A percentile compares a stretch with the other conserved stretches of the same genome.
Evolutionary conservation across 2,113 vertebrate genomes (phyloP).

Genomic region (Bubo scandiacus): DNA sequence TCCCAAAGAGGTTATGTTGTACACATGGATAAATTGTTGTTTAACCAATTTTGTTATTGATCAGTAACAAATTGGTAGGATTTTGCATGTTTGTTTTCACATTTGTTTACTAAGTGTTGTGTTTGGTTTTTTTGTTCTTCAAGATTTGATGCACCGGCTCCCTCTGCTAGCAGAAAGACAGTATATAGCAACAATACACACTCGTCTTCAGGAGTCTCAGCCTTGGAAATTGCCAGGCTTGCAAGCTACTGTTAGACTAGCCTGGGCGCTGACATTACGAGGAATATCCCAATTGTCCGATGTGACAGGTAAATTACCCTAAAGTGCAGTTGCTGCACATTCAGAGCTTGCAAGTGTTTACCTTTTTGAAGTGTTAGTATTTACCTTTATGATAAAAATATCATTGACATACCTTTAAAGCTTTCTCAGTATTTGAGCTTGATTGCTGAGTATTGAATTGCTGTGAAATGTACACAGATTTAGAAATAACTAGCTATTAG

Average conservation of each 20-base stretch:
- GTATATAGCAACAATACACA: conserved; percentile 91
- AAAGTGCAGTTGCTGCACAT: not conserved
- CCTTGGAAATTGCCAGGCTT: conserved; percentile 92
- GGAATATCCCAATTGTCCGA: conserved; percentile 93
- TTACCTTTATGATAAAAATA: not conserved
- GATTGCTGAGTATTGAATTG: not conserved
- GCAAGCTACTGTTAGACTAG: conserved; percentile 89
- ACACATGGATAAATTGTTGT: not conserved
- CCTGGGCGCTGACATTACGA: conserved; percentile 91
- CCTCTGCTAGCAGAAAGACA: conserved; percentile 89
- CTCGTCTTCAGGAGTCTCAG: conserved; percentile 86
- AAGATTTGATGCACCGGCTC: conserved; percentile 89
- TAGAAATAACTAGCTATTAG: not conserved
- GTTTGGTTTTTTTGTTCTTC: conserved; percentile 6
- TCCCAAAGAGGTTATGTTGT: not conserved
- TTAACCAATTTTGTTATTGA: not conserved
- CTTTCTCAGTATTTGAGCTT: not conserved
- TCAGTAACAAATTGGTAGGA: not conserved
- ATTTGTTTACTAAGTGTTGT: not conserved
- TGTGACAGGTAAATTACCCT: conserved; percentile 82
- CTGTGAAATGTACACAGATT: not conserved
- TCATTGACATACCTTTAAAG: not conserved
- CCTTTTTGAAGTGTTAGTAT: not conserved
- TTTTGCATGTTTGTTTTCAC: not conserved
- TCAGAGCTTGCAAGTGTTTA: not conserved